phyloP scores from a whole-genome alignment of 2,797 vertebrate species.

The Acanthornis magna region DNA sequence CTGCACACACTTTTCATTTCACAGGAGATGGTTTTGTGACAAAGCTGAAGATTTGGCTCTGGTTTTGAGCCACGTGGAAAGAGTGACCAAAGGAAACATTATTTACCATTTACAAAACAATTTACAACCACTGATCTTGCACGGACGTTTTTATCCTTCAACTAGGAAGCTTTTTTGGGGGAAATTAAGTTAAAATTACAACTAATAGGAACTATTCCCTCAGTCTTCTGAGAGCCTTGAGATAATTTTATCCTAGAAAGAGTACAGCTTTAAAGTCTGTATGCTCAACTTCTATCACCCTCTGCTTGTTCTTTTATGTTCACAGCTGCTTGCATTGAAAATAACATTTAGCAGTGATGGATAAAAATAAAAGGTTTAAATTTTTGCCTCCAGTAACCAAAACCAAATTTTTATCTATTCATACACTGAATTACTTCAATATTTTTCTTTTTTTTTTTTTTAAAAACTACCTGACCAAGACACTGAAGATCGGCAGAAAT shows the following conservation, averaged over 20 bases:
- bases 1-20: accelerated
- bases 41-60: not conserved
- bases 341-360: not conserved
- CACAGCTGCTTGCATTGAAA: not conserved
- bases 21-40: not conserved
- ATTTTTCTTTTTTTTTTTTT: not conserved
- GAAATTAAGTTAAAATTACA: not conserved
- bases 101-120: not conserved
- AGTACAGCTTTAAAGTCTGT: not conserved
- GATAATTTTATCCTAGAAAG: not conserved
- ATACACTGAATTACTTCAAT: not conserved
- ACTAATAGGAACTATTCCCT: not conserved
- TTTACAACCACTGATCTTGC: not conserved
- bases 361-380: not conserved
- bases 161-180: not conserved
- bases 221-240: not conserved
- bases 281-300: not conserved
- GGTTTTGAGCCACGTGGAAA: not conserved
- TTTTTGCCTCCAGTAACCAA: not conserved
- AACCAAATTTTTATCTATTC: not conserved
- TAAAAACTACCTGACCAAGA: not conserved
- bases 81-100: not conserved
- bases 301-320: not conserved
- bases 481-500: not conserved
- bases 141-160: not conserved